Evolutionary conservation across 2,888 invertebrate species (phyloP).

Genomic region (Candidula unifasciata): DNA sequence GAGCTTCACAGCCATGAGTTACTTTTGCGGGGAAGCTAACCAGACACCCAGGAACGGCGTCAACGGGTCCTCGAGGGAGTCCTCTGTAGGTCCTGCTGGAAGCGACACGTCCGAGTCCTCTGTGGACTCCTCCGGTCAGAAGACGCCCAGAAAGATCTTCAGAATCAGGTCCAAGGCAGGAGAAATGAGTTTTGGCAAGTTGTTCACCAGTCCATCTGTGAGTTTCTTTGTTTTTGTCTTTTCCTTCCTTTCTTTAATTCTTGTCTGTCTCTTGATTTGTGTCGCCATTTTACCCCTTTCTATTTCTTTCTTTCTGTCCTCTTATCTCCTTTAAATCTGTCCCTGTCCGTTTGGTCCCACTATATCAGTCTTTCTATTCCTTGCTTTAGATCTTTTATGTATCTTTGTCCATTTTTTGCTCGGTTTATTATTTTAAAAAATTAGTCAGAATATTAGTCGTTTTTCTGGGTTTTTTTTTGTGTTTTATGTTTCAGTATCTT

Average conservation of each 20-base stretch:
- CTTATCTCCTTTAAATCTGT: not conserved
- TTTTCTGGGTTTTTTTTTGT: too few species aligned
- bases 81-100: constrained; percentile 31
- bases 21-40: not conserved
- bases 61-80: constrained; percentile 26
- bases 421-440: too few species aligned
- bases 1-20: too few species aligned
- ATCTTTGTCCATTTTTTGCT: too few species aligned
- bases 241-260: not conserved
- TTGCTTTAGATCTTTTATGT: not conserved
- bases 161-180: constrained; percentile 55
- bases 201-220: constrained; percentile 56
- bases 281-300: not conserved
- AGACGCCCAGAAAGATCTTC: constrained; percentile 43
- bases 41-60: not conserved
- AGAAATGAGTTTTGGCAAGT: constrained; percentile 57
- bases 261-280: not conserved
- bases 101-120: constrained; percentile 41
- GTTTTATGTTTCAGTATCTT: too few species aligned
- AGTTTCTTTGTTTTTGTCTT: constrained; percentile 19
- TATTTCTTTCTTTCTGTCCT: constrained; percentile 14
- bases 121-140: constrained; percentile 28
- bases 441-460: not conserved
- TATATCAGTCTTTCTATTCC: too few species aligned
- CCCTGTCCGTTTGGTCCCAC: too few species aligned